These are phyloP conservation scores for Rhadina sibilatrix DNA, from an alignment of 2,113 vertebrate genomes.

Conservation along the genomic window DNA sequence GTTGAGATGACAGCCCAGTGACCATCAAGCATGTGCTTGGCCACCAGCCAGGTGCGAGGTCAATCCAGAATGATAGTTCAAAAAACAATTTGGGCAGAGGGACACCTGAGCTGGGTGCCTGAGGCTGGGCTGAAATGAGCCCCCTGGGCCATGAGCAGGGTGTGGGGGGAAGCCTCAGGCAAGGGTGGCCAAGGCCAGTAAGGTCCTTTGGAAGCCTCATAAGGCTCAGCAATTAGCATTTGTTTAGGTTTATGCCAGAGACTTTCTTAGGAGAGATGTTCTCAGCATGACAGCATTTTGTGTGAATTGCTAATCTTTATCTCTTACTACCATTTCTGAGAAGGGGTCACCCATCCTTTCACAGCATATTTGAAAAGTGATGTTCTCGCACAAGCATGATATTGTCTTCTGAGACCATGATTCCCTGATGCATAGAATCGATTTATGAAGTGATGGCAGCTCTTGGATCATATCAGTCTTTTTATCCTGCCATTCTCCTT, in stretches of 20 bases:
- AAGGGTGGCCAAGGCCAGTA: background rate
- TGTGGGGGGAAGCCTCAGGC: background rate
- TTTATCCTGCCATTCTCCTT: background rate
- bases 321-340: background rate
- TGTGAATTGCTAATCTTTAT: background rate
- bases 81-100: background rate
- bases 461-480: background rate
- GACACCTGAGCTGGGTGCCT: background rate
- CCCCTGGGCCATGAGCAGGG: background rate
- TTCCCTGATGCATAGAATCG: background rate
- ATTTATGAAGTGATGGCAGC: constrained; percentile 23
- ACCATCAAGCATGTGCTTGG: rapidly evolving
- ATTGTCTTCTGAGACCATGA: background rate
- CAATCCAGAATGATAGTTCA: background rate
- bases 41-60: rapidly evolving
- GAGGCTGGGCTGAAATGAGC: background rate
- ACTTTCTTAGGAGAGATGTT: background rate
- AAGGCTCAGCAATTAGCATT: background rate
- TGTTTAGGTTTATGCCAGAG: background rate
- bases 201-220: background rate
- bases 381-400: background rate
- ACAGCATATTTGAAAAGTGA: background rate
- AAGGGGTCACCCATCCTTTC: background rate
- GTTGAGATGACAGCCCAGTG: background rate
- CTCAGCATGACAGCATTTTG: background rate